Conservation (phyloP, 2,797 vertebrate species). For the Bufotes viridis region DNA sequence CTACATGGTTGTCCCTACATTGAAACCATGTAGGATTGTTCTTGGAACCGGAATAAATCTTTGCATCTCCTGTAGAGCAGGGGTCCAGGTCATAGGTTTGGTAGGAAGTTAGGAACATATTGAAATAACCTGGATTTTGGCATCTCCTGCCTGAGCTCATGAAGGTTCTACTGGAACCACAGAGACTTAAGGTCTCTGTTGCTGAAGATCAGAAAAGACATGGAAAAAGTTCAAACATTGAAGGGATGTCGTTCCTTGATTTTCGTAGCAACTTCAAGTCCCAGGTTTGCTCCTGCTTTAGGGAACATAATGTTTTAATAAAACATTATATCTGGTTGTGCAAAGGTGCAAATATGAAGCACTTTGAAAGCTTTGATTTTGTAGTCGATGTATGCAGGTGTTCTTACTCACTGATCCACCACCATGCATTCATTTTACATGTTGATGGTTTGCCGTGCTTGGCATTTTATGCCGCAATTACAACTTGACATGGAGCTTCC, state of each 20-base stretch:
- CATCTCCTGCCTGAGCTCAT: not conserved
- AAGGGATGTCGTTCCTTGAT: not conserved
- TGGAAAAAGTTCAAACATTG: not conserved
- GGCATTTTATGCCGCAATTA: slow-evolving; percentile 9
- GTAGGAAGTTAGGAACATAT: not conserved
- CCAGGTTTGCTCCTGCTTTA: not conserved
- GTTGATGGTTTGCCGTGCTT: not conserved
- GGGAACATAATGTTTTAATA: not conserved
- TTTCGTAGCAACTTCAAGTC: not conserved
- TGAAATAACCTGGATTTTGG: not conserved
- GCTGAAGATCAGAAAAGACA: not conserved
- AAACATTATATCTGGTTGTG: not conserved
- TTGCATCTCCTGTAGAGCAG: not conserved
- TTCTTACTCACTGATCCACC: not conserved
- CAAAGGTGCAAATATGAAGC: not conserved
- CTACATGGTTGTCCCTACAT: not conserved
- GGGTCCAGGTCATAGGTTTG: not conserved
- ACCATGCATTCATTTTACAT: not conserved
- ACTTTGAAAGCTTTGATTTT: not conserved
- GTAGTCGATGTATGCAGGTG: not conserved
- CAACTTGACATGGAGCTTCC: slow-evolving; percentile 13
- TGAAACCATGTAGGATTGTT: not conserved
- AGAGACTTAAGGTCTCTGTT: not conserved
- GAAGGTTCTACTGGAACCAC: not conserved
- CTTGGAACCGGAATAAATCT: not conserved